phyloP scores from a whole-genome alignment of 2,888 invertebrate species.

The Unio pictorum region DNA sequence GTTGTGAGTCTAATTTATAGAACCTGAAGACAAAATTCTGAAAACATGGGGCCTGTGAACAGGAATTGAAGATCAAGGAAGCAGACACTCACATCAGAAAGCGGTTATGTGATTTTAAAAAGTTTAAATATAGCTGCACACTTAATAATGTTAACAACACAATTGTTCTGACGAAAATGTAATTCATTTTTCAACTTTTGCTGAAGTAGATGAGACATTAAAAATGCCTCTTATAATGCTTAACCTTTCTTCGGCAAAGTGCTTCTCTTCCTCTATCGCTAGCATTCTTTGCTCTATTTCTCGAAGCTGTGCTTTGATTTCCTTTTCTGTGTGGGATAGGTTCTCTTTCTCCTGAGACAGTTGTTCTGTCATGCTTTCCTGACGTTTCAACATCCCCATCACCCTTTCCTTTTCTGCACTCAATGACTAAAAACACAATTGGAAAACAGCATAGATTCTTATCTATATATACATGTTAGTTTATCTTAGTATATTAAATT shows the following conservation, averaged over 20 bases:
- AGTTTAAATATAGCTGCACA: too few species aligned
- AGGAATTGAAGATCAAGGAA: too few species aligned
- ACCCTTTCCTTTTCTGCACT: conserved; percentile 70
- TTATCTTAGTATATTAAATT: background rate
- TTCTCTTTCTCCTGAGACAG: conserved; percentile 70
- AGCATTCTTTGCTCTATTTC: conserved; percentile 70
- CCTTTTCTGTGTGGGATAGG: conserved; percentile 66
- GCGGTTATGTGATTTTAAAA: too few species aligned
- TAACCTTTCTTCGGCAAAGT: conserved; percentile 69
- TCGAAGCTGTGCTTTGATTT: conserved; percentile 53
- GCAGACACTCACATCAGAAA: too few species aligned
- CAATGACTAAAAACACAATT: conserved; percentile 55
- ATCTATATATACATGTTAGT: background rate
- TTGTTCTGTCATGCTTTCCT: conserved; percentile 49
- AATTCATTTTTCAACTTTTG: background rate
- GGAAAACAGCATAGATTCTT: background rate
- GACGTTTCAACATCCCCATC: conserved; percentile 59
- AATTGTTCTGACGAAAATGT: too few species aligned
- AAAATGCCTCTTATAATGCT: conserved; percentile 4
- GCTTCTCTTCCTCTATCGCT: conserved; percentile 61
- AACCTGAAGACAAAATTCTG: too few species aligned
- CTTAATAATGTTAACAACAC: too few species aligned
- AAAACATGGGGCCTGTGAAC: too few species aligned
- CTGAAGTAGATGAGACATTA: background rate
- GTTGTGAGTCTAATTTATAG: too few species aligned